Evolutionary conservation across 1,140 invertebrate genomes (phyloP).

Genomic region (Atta colombica): DNA sequence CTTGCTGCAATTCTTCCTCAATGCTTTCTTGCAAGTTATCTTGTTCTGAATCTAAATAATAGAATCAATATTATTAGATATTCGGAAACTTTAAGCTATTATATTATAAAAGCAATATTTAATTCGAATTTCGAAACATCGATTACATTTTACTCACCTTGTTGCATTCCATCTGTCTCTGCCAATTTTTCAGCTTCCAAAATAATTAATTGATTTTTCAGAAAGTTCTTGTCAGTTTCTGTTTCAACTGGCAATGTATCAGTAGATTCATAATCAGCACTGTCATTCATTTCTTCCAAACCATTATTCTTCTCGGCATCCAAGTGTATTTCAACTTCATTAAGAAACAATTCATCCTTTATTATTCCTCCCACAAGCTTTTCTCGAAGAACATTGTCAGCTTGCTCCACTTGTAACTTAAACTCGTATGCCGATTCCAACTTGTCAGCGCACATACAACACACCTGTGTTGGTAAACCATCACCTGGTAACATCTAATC

Average conservation of each 20-base stretch:
- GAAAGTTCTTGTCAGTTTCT: conserved; percentile 65
- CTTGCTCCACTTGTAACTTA: conserved; percentile 89
- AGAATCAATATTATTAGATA: background rate
- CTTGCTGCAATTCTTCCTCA: conserved; percentile 17
- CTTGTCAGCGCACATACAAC: conserved; percentile 88
- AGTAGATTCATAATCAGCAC: conserved; percentile 74
- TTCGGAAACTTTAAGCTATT: background rate
- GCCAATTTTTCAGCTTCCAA: conserved; percentile 80
- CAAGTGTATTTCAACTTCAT: conserved; percentile 83
- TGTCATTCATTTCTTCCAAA: conserved; percentile 70
- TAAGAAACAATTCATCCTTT: conserved; percentile 84
- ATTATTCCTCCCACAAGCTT: conserved; percentile 84
- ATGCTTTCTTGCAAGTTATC: conserved; percentile 46
- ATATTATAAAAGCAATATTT: background rate
- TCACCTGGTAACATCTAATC: conserved; percentile 87
- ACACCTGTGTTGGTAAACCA: conserved; percentile 89
- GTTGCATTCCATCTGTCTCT: conserved; percentile 63
- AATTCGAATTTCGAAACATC: background rate
- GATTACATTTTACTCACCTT: conserved; percentile 40
- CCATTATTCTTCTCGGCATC: conserved; percentile 74
- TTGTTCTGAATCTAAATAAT: conserved; percentile 49
- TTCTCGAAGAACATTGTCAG: conserved; percentile 87
- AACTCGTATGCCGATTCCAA: conserved; percentile 89
- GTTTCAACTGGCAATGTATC: conserved; percentile 64
- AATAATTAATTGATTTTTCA: conserved; percentile 82